Conservation (phyloP, 2,113 vertebrate genomes). For the Pomatorhinus ruficollis region DNA sequence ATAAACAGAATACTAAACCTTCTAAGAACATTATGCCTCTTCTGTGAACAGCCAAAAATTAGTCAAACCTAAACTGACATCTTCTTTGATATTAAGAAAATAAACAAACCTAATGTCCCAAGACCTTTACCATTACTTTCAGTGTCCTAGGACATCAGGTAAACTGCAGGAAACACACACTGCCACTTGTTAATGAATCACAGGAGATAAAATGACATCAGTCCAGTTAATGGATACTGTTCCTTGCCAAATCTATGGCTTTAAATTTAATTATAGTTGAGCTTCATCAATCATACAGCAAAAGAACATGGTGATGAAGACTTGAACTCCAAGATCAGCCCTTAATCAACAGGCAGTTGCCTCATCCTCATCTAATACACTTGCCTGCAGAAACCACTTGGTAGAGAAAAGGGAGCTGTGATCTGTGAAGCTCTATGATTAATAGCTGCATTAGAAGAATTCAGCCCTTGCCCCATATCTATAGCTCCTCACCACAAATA, state of each 20-base stretch:
- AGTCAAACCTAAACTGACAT: background rate
- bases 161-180: conserved; percentile 32
- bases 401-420: background rate
- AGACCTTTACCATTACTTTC: background rate
- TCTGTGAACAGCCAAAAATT: conserved; percentile 14
- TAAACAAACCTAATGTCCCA: background rate
- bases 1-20: conserved; percentile 66
- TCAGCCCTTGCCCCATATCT: background rate
- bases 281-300: conserved; percentile 50
- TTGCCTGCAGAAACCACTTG: background rate
- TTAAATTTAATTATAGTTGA: conserved; percentile 61
- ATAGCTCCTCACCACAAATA: background rate
- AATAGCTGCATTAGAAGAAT: conserved; percentile 2
- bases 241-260: conserved; percentile 58
- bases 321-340: conserved; percentile 13
- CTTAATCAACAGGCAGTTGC: conserved; percentile 23
- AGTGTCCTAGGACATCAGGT: conserved; percentile 32
- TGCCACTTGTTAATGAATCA: conserved; percentile 67
- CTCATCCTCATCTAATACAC: background rate
- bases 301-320: conserved; percentile 29
- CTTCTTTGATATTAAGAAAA: background rate
- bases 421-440: background rate
- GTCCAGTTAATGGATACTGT: conserved; percentile 45
- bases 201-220: conserved; percentile 63
- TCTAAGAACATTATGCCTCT: conserved; percentile 55